Evolutionary conservation across 2,888 invertebrate species (phyloP).

Genomic region (Cerceris ruficornis): DNA sequence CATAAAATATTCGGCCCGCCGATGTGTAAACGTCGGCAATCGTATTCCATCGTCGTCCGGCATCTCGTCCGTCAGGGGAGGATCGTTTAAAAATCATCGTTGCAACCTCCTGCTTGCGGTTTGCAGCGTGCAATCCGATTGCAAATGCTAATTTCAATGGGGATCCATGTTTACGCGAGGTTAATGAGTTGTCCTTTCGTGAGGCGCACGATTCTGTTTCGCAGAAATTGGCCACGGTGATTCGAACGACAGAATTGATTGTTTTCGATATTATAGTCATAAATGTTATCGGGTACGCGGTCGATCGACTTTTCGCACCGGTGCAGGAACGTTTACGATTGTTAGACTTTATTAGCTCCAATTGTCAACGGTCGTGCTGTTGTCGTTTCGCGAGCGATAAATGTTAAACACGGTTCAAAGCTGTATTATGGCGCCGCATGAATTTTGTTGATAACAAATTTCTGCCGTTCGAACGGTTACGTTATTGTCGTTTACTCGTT

Average conservation of each 20-base stretch:
- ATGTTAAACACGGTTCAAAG: no score
- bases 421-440: no score
- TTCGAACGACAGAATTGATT: no score
- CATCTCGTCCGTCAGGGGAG: background rate
- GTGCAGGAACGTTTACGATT: background rate
- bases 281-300: no score
- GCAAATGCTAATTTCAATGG: conserved; percentile 45
- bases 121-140: conserved; percentile 7
- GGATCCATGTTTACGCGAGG: conserved; percentile 27
- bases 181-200: conserved; percentile 46
- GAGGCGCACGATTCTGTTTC: no score
- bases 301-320: no score
- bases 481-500: no score
- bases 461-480: no score
- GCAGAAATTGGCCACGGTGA: no score
- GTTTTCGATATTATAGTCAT: no score
- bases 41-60: conserved; percentile 62
- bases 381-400: background rate
- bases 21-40: conserved; percentile 60
- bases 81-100: conserved; percentile 57
- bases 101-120: background rate
- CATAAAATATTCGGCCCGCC: conserved; percentile 53
- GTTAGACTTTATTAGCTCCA: background rate
- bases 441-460: no score
- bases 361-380: background rate